Percentiles rank a stretch among this genome's conserved stretches.
Evolutionary conservation across 2,888 invertebrate genomes (phyloP).

Genomic region (Patella ulyssiponensis): DNA sequence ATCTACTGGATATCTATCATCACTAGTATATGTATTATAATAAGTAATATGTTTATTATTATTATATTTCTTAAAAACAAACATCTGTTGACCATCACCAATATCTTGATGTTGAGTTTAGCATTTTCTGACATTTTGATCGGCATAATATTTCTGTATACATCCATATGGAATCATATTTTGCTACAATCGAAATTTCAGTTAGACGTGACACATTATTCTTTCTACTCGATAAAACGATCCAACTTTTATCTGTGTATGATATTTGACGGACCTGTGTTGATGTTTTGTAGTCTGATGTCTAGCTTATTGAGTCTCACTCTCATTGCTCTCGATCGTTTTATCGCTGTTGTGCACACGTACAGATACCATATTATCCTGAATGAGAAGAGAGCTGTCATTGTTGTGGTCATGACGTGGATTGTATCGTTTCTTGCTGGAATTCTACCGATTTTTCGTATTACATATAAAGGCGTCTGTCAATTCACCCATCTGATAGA

Average conservation of each 20-base stretch:
- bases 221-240: conserved; percentile 24
- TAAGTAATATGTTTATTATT: conserved; percentile 31
- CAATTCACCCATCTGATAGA: conserved; percentile 31
- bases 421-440: conserved; percentile 32
- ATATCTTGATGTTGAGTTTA: conserved; percentile 34
- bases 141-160: conserved; percentile 37
- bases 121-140: conserved; percentile 38
- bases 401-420: conserved; percentile 28
- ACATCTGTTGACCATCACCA: conserved; percentile 26
- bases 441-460: conserved; percentile 35
- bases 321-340: conserved; percentile 36
- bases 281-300: conserved; percentile 40
- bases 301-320: conserved; percentile 37
- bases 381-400: conserved; percentile 26
- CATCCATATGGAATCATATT: conserved; percentile 34
- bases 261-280: conserved; percentile 37
- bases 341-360: conserved; percentile 35
- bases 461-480: conserved; percentile 24
- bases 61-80: conserved; percentile 25
- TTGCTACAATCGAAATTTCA: conserved; percentile 31
- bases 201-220: conserved; percentile 30
- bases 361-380: conserved; percentile 33
- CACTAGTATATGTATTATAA: conserved; percentile 33
- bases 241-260: conserved; percentile 37
- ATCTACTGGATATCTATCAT: conserved; percentile 36